Base-by-base conservation (phyloP, 2,888 invertebrate genomes). In the Timema cristinae region DNA sequence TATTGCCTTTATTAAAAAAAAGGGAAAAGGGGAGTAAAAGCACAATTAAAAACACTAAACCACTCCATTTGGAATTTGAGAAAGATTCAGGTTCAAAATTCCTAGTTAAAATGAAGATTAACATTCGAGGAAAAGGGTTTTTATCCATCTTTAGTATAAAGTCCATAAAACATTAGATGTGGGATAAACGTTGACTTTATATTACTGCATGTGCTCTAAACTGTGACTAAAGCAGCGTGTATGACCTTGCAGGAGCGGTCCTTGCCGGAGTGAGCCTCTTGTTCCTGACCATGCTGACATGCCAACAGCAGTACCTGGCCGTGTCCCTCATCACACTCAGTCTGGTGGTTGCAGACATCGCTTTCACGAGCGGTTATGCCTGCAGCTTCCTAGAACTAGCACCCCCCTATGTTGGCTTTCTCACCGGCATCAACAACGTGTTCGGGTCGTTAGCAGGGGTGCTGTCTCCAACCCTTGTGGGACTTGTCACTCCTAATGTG, bases 401-500 rank as follows among this genome's bases (percentile, higher is more conserved):
- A 2, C 85, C 85, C 2, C 80, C 82, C 4, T 83, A 80, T 77
- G 81, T 84, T 1, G 84, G 84, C 0, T 77, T 84, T 5, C 76
- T 85, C 10, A 82, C 83, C 4, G 85, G 85, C 1, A 76, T 84
- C n/a, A 80, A 82, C 51, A 85, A 84, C 72, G 81, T 82, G 15
- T 76, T 83, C 70, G 83, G 81, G 1, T 81, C 82, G 16, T 73
- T 83, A 5, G 81, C 83, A 56, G 85, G 85, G 10, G 81, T 84
- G 73, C 67, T 83, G 5, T 80, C 82, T 6, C 84, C 84, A 0
- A 74, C 80, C 0, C 75, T 81, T 5, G 81, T 84, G 50, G 80
- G 82, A 5, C 73, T 75, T n/a, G 71, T 84, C 50, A 82, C 82
- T 7, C 77, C 79, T 47, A 77, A 81, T 69, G 82, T 82, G 78